Evolutionary conservation across 2,797 vertebrate genomes (phyloP).

Genomic region (Loriculus beryllinus): DNA sequence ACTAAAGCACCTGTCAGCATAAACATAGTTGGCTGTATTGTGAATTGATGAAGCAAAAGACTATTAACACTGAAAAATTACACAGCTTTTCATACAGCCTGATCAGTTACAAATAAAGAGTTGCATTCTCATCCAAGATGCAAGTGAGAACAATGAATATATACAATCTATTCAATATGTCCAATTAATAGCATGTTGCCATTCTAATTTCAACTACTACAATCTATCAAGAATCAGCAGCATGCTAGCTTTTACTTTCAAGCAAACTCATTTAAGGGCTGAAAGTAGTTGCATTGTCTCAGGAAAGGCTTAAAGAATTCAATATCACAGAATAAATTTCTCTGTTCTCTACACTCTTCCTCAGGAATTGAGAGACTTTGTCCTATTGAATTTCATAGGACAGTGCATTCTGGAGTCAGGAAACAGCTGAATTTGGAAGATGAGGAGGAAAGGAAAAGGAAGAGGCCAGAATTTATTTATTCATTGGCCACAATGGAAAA

Average conservation of each 20-base stretch:
- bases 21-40: constrained; percentile 32
- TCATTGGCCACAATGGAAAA: not conserved
- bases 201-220: not conserved
- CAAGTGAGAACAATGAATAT: not conserved
- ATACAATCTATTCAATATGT: not conserved
- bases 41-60: constrained; percentile 54
- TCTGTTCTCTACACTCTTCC: not conserved
- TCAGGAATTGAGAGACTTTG: not conserved
- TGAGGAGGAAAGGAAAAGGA: not conserved
- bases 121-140: constrained; percentile 12
- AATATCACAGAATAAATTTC: not conserved
- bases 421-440: not conserved
- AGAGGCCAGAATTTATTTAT: not conserved
- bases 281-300: not conserved
- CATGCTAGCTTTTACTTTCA: not conserved
- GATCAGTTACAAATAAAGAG: constrained; percentile 31
- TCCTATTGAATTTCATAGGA: not conserved
- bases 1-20: constrained; percentile 44
- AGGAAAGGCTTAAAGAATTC: not conserved
- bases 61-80: constrained; percentile 49
- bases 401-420: not conserved
- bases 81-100: constrained; percentile 42
- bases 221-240: not conserved
- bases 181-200: not conserved
- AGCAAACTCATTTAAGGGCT: not conserved